Base-by-base conservation (phyloP, 2,113 vertebrate species). In the Malurus elegans region DNA sequence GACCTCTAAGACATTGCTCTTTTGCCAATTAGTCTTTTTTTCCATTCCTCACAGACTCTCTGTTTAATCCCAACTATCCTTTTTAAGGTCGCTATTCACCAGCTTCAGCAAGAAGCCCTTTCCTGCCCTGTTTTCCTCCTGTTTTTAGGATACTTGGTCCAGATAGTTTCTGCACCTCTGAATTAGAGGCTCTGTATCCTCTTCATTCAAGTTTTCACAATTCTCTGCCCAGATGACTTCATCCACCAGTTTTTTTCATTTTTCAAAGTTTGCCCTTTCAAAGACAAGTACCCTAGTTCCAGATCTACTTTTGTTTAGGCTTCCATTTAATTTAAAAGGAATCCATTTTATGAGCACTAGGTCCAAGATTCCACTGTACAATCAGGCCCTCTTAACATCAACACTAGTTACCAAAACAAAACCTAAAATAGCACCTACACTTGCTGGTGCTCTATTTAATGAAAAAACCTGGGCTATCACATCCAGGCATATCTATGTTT, bases 371-470 rank as follows among this genome's bases (percentile, higher is more conserved):
- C 94, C 61, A 95, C 85, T 89, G 83, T 78, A 88, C 60, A 79
- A 81, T 69, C 61, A 95, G 79, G 87, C 69, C 60, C 83, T 91
- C 92, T 88, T 95, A 62, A 96, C 40, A 92, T 97, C 94, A 96
- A 96, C 94, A 92, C 42, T 42, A 93, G 95, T 97, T 93, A 96
- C 73, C 91, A 95, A 97, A 97, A 96, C 94, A 97, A 95, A 97
- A 72, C 86, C 91, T 85, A 95, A 96, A 95, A 95, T 95, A 95
- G 94, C 76, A 91, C 73, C 73, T 92, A 65, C 80, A 69, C 60
- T 91, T 89, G 86, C 84, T 89, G 48, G 70, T 89, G 86, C 83
- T 84, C 79, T 74, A 88, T 74, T 78, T 93, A 86, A 86, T 94
- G 72, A 92, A 88, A 76, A 95, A 96, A 74, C 45, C 61, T 75